Conservation (phyloP, 2,888 invertebrate genomes). For the Pegoplata infirma region DNA sequence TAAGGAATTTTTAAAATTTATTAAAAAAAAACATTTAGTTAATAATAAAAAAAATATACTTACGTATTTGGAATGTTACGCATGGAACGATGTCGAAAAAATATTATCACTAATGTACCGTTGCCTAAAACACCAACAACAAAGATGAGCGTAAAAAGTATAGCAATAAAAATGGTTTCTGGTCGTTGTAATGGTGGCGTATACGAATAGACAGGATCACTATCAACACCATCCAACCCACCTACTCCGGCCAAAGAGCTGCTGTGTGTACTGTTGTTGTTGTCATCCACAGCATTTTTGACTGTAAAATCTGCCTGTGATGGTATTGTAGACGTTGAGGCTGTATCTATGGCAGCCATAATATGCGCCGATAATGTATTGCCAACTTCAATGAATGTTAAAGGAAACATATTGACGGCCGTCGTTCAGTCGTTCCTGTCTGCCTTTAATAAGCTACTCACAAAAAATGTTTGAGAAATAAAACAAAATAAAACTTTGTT, state of each 20-base stretch:
- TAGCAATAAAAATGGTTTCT: constrained; percentile 92
- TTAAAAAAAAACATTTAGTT: not conserved
- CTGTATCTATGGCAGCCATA: not conserved
- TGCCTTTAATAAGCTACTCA: not conserved
- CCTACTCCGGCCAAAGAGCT: not conserved
- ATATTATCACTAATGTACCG: constrained; percentile 91
- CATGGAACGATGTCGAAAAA: constrained; percentile 90
- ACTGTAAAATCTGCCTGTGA: not conserved
- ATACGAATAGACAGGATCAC: constrained; percentile 68
- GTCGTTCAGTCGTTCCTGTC: not conserved
- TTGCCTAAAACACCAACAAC: constrained; percentile 93
- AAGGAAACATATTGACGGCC: constrained; percentile 53
- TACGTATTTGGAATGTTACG: constrained; percentile 94
- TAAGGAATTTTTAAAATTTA: too few relatives aligned
- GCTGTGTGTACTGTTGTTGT: constrained; percentile 17
- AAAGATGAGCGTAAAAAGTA: constrained; percentile 91
- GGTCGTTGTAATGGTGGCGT: constrained; percentile 86
- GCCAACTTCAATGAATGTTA: constrained; percentile 58
- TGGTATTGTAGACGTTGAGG: constrained; percentile 13
- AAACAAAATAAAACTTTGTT: not conserved
- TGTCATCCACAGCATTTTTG: too few relatives aligned
- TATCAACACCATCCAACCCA: constrained; percentile 41
- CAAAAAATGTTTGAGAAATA: not conserved
- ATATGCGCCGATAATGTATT: constrained; percentile 41
- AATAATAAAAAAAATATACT: constrained; percentile 77